Evolutionary conservation across 2,113 vertebrate species (phyloP), one percentile per base, ranked within the genome.

Genomic region (Kryptolebias marmoratus): DNA sequence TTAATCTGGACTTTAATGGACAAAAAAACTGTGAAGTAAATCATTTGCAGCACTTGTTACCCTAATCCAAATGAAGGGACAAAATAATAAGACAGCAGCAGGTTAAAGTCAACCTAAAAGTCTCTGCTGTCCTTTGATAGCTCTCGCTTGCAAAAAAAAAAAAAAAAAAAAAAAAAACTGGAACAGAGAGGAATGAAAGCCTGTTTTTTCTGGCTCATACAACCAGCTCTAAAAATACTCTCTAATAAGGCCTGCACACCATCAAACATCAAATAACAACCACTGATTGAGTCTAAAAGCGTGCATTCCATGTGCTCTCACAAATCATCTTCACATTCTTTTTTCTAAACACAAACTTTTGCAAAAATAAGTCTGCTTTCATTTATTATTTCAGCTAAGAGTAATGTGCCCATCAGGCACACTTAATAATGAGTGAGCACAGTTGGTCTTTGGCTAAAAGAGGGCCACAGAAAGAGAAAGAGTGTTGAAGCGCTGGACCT

Each of bases 81-180:
- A 79, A 55, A 28, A 73, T 64, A 59, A 65, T 60, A 52, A 48
- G 36, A 67, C 56, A 53, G 32, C 36, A 63, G 58, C 16, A n/a
- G 22, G 50, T 27, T 27, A 53, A 53, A 53, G 50, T 53, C 16
- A 27, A 3, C 9, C 2, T 18, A 9, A 71, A 9, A 52, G 50
- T 56, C 0, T 14, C 32, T 1, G 14, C 12, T 61, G 39, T 30
- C 49, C 62, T 64, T 72, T 69, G 16, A 73, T 58, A 48, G 59
- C 73, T 16, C 10, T 61, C 71, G 36, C 56, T 63, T 4, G 58
- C 83, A 54, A 83, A 87, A 74, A 85, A 54, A 83, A 87, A 85
- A 66, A 72, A 81, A 4, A 77, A 13, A 65, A 89, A 85, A 66
- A 72, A 81, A 4, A 77, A 13, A 65, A 89, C 49, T 60, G 52